These are phyloP conservation scores for Papilio demoleus DNA, from an alignment of 2,888 invertebrate species.

Conservation along the genomic window DNA sequence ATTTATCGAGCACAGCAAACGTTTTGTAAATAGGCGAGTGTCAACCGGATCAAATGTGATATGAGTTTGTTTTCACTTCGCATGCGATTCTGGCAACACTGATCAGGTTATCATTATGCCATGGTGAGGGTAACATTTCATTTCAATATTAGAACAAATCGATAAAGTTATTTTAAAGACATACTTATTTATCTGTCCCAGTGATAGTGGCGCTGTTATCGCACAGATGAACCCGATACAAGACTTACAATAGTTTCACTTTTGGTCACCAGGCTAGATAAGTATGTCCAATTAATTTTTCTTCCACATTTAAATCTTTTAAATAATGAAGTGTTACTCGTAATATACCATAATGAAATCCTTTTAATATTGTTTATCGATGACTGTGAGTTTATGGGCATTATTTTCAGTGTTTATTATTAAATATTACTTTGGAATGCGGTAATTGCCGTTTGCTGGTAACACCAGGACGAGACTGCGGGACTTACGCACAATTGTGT, in stretches of 20 bases:
- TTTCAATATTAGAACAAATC: not conserved
- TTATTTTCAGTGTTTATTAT: slow-evolving; percentile 64
- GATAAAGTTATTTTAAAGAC: not conserved
- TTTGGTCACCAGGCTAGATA: not conserved
- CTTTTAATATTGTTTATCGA: slow-evolving; percentile 50
- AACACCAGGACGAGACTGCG: slow-evolving; percentile 41
- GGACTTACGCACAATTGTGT: slow-evolving; percentile 73
- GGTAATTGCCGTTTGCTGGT: slow-evolving; percentile 44
- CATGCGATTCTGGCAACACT: slow-evolving; percentile 20
- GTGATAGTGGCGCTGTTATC: not conserved
- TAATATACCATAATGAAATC: not conserved
- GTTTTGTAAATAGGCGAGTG: slow-evolving; percentile 76
- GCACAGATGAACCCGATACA: not conserved
- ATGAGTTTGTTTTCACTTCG: slow-evolving; percentile 4
- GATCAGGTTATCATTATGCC: not conserved
- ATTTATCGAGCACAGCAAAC: slow-evolving; percentile 72
- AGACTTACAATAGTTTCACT: not conserved
- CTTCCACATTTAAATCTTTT: too few species aligned
- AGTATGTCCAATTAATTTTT: not conserved
- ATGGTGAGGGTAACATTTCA: slow-evolving; percentile 7
- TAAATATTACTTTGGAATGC: slow-evolving; percentile 46
- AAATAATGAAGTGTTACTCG: not conserved
- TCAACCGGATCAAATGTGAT: slow-evolving; percentile 72
- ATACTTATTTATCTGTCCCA: not conserved
- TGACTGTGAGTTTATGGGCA: slow-evolving; percentile 71